A percentile compares a stretch with the other conserved stretches of the same genome.
phyloP scores from a whole-genome alignment of 1,140 invertebrate species.

The Pinna nobilis region DNA sequence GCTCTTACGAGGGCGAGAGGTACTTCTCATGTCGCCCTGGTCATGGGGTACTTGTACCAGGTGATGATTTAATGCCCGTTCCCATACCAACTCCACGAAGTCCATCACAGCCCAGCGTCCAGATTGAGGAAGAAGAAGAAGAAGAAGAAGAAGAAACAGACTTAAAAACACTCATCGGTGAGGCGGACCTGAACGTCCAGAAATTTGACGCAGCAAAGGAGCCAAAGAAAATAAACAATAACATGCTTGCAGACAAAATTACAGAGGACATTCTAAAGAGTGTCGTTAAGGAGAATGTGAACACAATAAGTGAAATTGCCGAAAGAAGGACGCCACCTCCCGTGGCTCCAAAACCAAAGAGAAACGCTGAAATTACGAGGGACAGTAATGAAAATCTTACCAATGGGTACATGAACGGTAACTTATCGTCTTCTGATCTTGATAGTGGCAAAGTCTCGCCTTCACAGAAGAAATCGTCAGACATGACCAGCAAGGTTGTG shows the following conservation, averaged over 20 bases:
- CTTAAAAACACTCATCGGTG: constrained; percentile 49
- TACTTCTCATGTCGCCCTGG: constrained; percentile 73
- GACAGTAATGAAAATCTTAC: constrained; percentile 7
- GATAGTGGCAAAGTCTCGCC: constrained; percentile 18
- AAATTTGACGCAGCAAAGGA: constrained; percentile 50
- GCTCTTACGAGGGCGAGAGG: constrained; percentile 70
- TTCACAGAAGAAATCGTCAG: constrained; percentile 39
- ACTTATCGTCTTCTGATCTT: constrained; percentile 12
- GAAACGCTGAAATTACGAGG: neutral
- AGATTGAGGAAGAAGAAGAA: neutral
- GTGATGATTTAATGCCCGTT: constrained; percentile 57
- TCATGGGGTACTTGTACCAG: constrained; percentile 75
- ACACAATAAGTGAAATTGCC: constrained; percentile 52
- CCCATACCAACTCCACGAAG: constrained; percentile 26
- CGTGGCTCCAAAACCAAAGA: constrained; percentile 52
- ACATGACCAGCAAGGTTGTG: constrained; percentile 50
- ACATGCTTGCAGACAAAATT: constrained; percentile 54
- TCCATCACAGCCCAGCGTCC: constrained; percentile 4
- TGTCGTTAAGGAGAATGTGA: constrained; percentile 58
- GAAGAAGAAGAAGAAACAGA: constrained; percentile 41
- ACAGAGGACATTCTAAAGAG: constrained; percentile 57
- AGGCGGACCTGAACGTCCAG: constrained; percentile 52
- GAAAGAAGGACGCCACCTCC: constrained; percentile 42
- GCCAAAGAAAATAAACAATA: constrained; percentile 10
- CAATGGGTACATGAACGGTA: constrained; percentile 20